Evolutionary conservation across 2,113 vertebrate species (phyloP).

Genomic region (Podilymbus podiceps): DNA sequence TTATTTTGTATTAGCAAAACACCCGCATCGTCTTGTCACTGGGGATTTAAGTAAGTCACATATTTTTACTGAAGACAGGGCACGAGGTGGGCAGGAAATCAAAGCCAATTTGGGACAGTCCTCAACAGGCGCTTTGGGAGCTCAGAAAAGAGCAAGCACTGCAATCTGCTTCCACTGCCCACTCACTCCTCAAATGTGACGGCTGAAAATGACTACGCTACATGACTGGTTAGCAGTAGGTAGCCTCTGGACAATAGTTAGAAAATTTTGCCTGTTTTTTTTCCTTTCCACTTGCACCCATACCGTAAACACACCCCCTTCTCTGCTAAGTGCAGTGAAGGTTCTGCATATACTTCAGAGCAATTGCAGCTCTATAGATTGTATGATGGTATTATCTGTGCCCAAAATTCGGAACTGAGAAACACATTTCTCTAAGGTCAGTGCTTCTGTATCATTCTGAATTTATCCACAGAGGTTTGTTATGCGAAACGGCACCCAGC

Average conservation of each 20-base stretch:
- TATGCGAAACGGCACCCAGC: not conserved
- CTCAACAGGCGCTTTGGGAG: not conserved
- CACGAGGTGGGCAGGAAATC: not conserved
- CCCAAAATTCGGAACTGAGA: not conserved
- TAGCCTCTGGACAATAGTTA: not conserved
- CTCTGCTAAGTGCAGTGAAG: not conserved
- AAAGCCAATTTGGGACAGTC: not conserved
- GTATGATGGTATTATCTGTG: not conserved
- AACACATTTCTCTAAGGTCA: not conserved
- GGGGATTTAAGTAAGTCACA: not conserved
- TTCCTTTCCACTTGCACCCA: not conserved
- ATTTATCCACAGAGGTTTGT: not conserved
- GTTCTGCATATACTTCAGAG: not conserved
- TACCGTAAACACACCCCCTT: not conserved
- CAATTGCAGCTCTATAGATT: not conserved
- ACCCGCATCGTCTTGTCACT: not conserved
- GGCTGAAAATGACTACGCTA: not conserved
- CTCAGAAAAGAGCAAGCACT: not conserved
- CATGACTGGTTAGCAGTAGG: not conserved
- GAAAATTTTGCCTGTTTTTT: not conserved
- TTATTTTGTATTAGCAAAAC: not conserved
- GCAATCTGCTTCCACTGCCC: not conserved
- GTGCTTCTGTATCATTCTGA: not conserved
- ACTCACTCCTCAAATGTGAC: not conserved
- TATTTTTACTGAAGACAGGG: not conserved